Base-by-base conservation (phyloP, 1,140 invertebrate species). In the Anadara kagoshimensis region DNA sequence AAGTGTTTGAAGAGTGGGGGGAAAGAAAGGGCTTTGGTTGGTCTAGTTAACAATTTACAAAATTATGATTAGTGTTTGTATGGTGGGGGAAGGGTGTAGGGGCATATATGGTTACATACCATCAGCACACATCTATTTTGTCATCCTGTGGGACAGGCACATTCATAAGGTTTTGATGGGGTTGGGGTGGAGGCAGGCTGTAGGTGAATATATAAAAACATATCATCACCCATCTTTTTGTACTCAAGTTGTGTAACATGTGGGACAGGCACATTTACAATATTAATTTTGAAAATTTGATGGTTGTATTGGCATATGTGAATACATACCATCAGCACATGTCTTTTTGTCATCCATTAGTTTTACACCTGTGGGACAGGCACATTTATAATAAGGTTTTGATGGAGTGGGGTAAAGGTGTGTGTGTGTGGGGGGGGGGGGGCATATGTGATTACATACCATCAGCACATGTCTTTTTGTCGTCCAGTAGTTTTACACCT, bases 91-190 rank as follows among this genome's bases (percentile, higher is more conserved):
- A 49, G 10, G 18, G 10, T 11, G 10, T 49, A n/a, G n/a, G n/a
- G n/a, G n/a, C n/a, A n/a, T 16, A 63, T 63, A 36, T 24, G 12
- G 59, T 0, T 63, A 4, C 79, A 93, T 94, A 73, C 94, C 93
- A 73, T 93, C 90, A 7, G 93, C 92, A 88, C 96, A 97, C 0
- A 92, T 95, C 81, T 91, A 83, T 3, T 97, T 89, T 14, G 93
- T 93, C 81, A 92, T 97, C 98, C 98, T 36, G 97, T 95, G 71
- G 95, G 95, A 89, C 98, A 99, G 80, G 95, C 94, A n/a, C n/a
- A n/a, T n/a, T n/a, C n/a, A n/a, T n/a, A n/a, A n/a, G n/a, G n/a
- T n/a, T n/a, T n/a, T n/a, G n/a, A n/a, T n/a, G n/a, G n/a, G n/a
- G n/a, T n/a, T n/a, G n/a, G n/a, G n/a, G n/a, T n/a, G n/a, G n/a